These are phyloP conservation scores for Neolamprologus hecqui DNA, from an alignment of 2,113 vertebrate genomes.

Conservation along the genomic window DNA sequence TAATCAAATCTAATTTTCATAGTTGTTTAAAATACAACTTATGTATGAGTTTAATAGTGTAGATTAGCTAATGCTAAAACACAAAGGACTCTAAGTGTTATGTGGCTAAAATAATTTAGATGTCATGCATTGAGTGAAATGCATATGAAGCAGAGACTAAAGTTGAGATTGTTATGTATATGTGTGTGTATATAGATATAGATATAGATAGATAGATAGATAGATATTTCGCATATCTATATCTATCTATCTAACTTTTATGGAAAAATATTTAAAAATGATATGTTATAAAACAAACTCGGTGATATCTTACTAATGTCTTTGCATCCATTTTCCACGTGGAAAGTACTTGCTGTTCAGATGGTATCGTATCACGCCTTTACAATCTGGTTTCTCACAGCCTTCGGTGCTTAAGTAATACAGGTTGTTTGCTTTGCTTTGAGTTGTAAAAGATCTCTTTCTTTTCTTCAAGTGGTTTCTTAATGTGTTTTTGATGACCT, in stretches of 20 bases:
- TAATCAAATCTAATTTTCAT: not conserved
- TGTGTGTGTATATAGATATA: too few relatives aligned
- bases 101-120: not conserved
- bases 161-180: not conserved
- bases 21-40: not conserved
- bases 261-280: not conserved
- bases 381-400: not conserved
- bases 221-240: too few relatives aligned
- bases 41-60: not conserved
- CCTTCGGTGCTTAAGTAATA: not conserved
- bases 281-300: not conserved
- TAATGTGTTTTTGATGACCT: not conserved
- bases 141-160: not conserved
- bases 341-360: not conserved
- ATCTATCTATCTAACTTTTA: not conserved
- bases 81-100: not conserved
- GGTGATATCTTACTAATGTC: not conserved
- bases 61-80: not conserved
- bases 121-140: not conserved
- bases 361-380: not conserved
- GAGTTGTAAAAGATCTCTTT: not conserved
- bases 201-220: too few relatives aligned
- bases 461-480: not conserved
- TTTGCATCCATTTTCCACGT: not conserved
- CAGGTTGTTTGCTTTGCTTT: not conserved